phyloP scores from a whole-genome alignment of 2,888 invertebrate species.

The Rapana venosa region DNA sequence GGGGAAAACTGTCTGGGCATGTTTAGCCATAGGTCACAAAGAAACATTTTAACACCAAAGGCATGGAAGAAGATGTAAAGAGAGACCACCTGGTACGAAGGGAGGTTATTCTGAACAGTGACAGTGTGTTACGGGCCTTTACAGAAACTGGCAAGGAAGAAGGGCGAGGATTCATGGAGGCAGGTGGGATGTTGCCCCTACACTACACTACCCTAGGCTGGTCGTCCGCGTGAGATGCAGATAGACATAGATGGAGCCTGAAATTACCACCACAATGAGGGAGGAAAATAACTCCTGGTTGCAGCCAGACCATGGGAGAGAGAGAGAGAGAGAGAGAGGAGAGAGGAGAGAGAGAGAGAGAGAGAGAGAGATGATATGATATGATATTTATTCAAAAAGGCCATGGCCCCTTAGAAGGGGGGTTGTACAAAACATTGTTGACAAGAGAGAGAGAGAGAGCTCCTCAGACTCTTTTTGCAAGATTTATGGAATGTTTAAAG shows the following conservation, averaged over 20 bases:
- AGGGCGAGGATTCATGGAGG: neutral
- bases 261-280: neutral
- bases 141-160: neutral
- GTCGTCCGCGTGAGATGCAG: neutral
- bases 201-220: no score
- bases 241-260: neutral
- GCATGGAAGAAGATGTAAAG: neutral
- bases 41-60: no score
- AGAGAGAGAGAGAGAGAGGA: neutral
- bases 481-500: no score
- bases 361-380: neutral
- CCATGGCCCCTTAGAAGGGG: no score
- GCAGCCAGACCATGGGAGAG: no score
- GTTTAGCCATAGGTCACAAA: no score
- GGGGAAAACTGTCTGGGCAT: no score
- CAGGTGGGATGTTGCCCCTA: neutral
- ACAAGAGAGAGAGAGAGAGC: no score
- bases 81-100: slow-evolving; percentile 20
- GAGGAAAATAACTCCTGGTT: no score
- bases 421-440: no score
- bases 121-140: neutral
- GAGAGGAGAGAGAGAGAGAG: neutral
- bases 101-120: slow-evolving; percentile 16
- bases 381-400: no score
- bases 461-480: no score